These are phyloP conservation scores for Merodon equestris DNA, from an alignment of 2,888 invertebrate genomes.

Conservation along the genomic window DNA sequence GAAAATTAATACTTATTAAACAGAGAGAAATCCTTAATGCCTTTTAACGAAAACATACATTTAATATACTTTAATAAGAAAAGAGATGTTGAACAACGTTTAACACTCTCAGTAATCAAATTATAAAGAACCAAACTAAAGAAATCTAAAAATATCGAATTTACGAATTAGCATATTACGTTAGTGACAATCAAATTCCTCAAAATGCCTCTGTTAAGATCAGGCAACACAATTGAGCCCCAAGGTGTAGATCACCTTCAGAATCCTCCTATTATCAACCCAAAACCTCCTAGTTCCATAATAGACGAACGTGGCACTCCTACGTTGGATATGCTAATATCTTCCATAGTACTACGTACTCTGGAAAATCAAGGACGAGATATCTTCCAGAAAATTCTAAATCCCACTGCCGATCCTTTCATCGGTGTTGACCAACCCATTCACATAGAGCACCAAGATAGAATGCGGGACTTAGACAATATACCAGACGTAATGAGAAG, in stretches of 20 bases:
- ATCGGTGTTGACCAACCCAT: constrained; percentile 5
- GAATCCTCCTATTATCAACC: background rate
- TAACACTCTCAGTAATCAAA: too few relatives aligned
- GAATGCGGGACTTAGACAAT: constrained; percentile 12
- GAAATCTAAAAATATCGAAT: too few relatives aligned
- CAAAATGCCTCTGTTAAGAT: background rate
- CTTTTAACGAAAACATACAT: too few relatives aligned
- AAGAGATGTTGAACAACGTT: too few relatives aligned
- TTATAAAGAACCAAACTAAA: too few relatives aligned
- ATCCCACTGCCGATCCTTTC: background rate
- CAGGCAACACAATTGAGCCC: background rate
- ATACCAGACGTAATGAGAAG: constrained; percentile 30
- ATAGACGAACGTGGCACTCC: background rate
- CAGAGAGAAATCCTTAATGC: too few relatives aligned
- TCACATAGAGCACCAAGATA: constrained; percentile 1
- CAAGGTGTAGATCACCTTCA: background rate
- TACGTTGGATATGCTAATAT: constrained; percentile 4
- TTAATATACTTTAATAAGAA: too few relatives aligned
- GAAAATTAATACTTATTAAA: too few relatives aligned
- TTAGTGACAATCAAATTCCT: too few relatives aligned
- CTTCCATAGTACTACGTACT: constrained; percentile 8
- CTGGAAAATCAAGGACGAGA: constrained; percentile 10
- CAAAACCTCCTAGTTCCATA: too few relatives aligned
- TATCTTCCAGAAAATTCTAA: background rate
- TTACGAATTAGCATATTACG: too few relatives aligned